Percentiles rank a stretch among this genome's conserved stretches.
Evolutionary conservation across 2,797 vertebrate genomes (phyloP).

Genomic region (Podarcis lilfordi): DNA sequence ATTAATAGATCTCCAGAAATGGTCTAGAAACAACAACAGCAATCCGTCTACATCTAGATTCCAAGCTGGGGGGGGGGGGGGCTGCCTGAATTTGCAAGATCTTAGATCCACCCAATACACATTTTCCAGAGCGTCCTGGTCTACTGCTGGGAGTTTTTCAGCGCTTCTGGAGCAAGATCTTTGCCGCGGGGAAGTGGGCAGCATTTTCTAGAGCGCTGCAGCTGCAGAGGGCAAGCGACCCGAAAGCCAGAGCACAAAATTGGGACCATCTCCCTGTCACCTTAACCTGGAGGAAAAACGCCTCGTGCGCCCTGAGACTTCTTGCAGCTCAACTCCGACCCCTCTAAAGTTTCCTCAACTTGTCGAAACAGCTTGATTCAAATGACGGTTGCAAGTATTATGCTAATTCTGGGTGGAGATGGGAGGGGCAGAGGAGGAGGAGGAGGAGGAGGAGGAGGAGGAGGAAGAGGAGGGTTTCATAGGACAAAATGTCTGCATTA

Average conservation of each 20-base stretch:
- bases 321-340: slow-evolving; percentile 57
- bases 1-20: slow-evolving; percentile 53
- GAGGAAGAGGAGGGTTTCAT: slow-evolving; percentile 62
- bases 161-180: slow-evolving; percentile 63
- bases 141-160: slow-evolving; percentile 60
- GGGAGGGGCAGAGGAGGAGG: slow-evolving; percentile 41
- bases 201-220: slow-evolving; percentile 54
- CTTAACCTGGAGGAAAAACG: slow-evolving; percentile 52
- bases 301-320: slow-evolving; percentile 47
- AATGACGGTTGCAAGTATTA: slow-evolving; percentile 60
- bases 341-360: slow-evolving; percentile 78
- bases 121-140: slow-evolving; percentile 40
- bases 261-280: slow-evolving; percentile 40
- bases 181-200: background rate
- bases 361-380: slow-evolving; percentile 65
- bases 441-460: slow-evolving; percentile 33
- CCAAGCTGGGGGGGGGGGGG: background rate
- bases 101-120: slow-evolving; percentile 40
- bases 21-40: slow-evolving; percentile 9
- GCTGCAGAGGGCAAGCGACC: slow-evolving; percentile 58
- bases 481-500: slow-evolving; percentile 72
- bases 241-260: background rate
- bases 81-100: background rate
- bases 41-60: slow-evolving; percentile 54
- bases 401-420: slow-evolving; percentile 64